Evolutionary conservation across 2,888 invertebrate species (phyloP).

Genomic region (Dynastes hyllus): DNA sequence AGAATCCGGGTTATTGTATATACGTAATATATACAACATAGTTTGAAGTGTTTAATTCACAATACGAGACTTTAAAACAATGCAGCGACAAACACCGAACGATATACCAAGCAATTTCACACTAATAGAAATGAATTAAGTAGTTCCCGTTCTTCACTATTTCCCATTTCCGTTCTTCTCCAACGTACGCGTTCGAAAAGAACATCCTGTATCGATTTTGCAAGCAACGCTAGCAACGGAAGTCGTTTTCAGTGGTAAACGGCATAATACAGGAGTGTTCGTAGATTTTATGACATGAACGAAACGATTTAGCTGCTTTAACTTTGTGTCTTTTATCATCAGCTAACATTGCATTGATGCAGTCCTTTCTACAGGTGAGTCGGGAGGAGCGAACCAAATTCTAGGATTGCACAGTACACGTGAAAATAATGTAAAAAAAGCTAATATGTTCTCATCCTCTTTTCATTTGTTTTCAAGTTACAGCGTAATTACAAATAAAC

Average conservation of each 20-base stretch:
- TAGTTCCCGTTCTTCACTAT: slow-evolving; percentile 1
- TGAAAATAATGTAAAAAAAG: too few species aligned
- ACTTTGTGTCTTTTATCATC: too few species aligned
- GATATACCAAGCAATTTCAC: background rate
- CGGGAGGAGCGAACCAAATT: too few species aligned
- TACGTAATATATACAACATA: background rate
- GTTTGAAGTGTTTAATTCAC: background rate
- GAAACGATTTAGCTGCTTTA: too few species aligned
- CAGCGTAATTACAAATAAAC: too few species aligned
- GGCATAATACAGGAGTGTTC: background rate
- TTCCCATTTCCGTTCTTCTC: background rate
- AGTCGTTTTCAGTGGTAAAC: background rate
- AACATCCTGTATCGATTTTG: slow-evolving; percentile 12
- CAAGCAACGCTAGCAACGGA: background rate
- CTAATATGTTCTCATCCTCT: too few species aligned
- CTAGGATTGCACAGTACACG: too few species aligned
- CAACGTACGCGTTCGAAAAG: background rate
- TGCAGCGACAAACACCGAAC: background rate
- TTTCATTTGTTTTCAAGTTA: too few species aligned
- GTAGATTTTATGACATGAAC: background rate
- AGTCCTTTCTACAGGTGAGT: too few species aligned
- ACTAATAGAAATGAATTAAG: background rate
- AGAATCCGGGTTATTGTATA: slow-evolving; percentile 2
- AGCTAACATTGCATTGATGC: too few species aligned
- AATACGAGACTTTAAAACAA: slow-evolving; percentile 5